Evolutionary conservation across 2,113 vertebrate genomes (phyloP), one percentile per base, ranked within the genome.

Genomic region (Salminus brasiliensis): DNA sequence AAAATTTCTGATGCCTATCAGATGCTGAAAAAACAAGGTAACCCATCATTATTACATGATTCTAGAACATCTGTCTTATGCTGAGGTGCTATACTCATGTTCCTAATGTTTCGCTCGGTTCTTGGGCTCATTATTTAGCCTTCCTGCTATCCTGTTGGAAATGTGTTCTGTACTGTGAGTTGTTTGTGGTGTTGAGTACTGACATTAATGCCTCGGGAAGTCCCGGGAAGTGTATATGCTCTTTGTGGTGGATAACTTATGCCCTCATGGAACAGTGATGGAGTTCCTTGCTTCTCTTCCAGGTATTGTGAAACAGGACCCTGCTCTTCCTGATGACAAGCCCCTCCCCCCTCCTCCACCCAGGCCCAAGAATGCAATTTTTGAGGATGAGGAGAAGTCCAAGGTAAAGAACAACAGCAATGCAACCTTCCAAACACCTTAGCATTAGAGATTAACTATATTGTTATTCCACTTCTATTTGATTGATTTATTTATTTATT

Each of bases 11-110:
- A 99, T 45, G 98, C 98, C 34, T 99, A 99, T 90, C 95, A 97
- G 88, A 99, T 99, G 97, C 92, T 99, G 63, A 99, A 98, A 87
- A 99, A 98, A 83, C 98, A 99, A 89, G 97, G 97, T 98, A 81
- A 92, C 93, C n/a, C 60, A 18, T 18, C 18, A 21, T 34, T 7
- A 34, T 34, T 34, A 8, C 6, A 9, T 52, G 68, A 69, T 52
- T 29, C 45, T 57, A 2, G 4, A 7, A 12, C n/a, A 72, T 5
- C 32, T 53, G 18, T 10, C 11, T 6, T n/a, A 43, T 23, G 32
- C 3, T 9, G 25, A 10, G 8, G 32, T 25, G 67, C 6, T 27
- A 11, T 21, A 5, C 29, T 52, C 1, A 15, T 53, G 18, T 53
- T 53, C 21, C 8, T n/a, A 53, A 32, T 34, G 32, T 53, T 72